Evolutionary conservation across 2,113 vertebrate species (phyloP), one percentile per base, ranked within the genome.

Genomic region (Amblyopsis rosae): DNA sequence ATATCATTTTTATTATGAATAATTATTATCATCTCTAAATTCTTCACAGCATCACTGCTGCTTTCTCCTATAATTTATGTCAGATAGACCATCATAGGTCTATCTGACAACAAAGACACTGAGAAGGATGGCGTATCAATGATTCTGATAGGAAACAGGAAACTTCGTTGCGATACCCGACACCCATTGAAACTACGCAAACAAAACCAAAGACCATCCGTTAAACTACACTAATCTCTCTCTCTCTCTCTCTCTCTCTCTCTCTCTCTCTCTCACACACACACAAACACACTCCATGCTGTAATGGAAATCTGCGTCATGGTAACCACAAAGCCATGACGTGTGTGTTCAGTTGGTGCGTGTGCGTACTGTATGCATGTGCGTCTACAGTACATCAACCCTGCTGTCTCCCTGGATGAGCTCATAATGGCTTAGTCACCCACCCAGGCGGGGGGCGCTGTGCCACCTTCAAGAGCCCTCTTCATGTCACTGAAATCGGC

Each of bases 401-500:
- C 35, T 60, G 35, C 45, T 55, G 61, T n/a, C 69, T 61, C 46
- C 56, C 60, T 72, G 72, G 64, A 70, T 67, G 16, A 69, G 69
- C 69, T 83, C 70, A 67, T 6, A 41, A 70, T 67, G 59, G 32
- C 19, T 80, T 69, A 83, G 73, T 84, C 80, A 84, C 72, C 65
- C n/a, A 16, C 65, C 57, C 59, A 59, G 19, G 68, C 7, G 62
- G 75, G 76, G 5, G 35, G 35, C 4, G 6, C 35, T 15, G 59
- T 67, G 66, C 77, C 77, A n/a, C 58, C 50, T 63, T 82, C 75
- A 57, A 56, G 68, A 61, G 68, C 63, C 60, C 64, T 57, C 70
- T 75, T 82, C 83, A 67, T 82, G 61, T 4, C 56, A 9, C 17
- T 26, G 26, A 26, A 26, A 26, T 26, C 26, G 26, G 26, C 26